Base-by-base conservation (phyloP, 2,797 vertebrate genomes). In the Mallotus villosus region DNA sequence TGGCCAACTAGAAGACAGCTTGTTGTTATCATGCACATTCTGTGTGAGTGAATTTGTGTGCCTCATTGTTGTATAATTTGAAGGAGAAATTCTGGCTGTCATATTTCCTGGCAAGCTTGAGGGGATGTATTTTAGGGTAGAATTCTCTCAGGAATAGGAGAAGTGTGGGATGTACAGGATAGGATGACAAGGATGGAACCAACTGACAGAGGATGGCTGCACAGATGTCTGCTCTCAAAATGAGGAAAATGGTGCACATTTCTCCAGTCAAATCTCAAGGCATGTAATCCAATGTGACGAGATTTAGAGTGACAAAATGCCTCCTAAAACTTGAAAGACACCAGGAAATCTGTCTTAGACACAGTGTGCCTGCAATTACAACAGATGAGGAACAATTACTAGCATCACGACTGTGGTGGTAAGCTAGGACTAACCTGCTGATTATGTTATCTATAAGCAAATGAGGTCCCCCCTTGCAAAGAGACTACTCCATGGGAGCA, bases 271-370 rank as follows among this genome's bases (percentile, higher is more conserved):
- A 86, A 87, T 87, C 81, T 83, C 19, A 74, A 82, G 84, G 72
- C 82, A 61, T 90, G 81, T 89, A 91, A 93, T 92, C 84, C 86
- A 81, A 81, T 82, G 83, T 86, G 89, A 92, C 88, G 82, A 80
- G 76, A 80, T 89, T 88, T 81, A 82, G 74, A 91, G 81, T 78
- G 51, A 81, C 82, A 85, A 85, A 89, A 86, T 70, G 53, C 77
- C 84, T 81, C 80, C 74, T 76, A 83, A 84, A 87, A 85, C 78
- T 87, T 81, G 73, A 90, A 90, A 90, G 84, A 86, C 79, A 74
- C 74, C 73, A 81, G 78, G 69, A 89, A 90, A 90, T 88, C 79
- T 85, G 84, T 82, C 79, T 78, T 77, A 81, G 86, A 84, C 83
- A 75, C 29, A 29, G 85, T 81, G 79, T 72, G 84, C 67, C 71